Evolutionary conservation across 2,797 vertebrate genomes (phyloP), one percentile per base, ranked within the genome.

Genomic region (Caiman crocodilus): DNA sequence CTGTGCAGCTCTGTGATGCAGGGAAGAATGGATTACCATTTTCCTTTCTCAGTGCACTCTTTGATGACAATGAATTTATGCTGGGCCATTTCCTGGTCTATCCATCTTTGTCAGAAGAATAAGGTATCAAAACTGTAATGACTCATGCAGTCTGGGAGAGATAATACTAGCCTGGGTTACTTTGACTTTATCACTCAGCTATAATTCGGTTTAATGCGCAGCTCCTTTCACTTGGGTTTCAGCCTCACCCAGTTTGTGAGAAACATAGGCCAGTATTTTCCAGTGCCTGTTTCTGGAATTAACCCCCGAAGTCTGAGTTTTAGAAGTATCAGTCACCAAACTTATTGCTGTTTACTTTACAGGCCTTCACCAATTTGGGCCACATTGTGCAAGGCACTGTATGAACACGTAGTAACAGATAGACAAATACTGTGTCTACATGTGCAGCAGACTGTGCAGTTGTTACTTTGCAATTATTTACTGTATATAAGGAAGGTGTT

Each of bases 91-190:
- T 91, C 60, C 85, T 76, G 56, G 91, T 90, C 87, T 71, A 77
- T 94, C 89, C 78, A 4, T 93, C 76, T 92, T 90, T 94, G 74
- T 85, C 88, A 92, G 58, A 7, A 92, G 83, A 85, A 30, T 73
- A 60, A 89, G 67, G 58, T 91, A 94, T 96, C 88, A 95, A 92
- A 93, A 96, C 59, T 80, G 23, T 86, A 95, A 94, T 94, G 88
- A 93, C 63, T 95, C 92, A 75, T 83, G 67, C 76, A 90, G 85
- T 76, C 82, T 76, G 42, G 55, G 63, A 93, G 93, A 94, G 93
- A 95, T 94, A 96, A 89, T 71, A 71, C 69, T 59, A 90, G 77
- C 76, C 81, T 69, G 77, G 21, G 89, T 81, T 79, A 74, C 85
- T 90, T 85, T 82, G 87, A 83, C 90, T 93, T 95, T 96, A 95